Conservation (phyloP, 2,113 vertebrate genomes). For the Tenrec ecaudatus region DNA sequence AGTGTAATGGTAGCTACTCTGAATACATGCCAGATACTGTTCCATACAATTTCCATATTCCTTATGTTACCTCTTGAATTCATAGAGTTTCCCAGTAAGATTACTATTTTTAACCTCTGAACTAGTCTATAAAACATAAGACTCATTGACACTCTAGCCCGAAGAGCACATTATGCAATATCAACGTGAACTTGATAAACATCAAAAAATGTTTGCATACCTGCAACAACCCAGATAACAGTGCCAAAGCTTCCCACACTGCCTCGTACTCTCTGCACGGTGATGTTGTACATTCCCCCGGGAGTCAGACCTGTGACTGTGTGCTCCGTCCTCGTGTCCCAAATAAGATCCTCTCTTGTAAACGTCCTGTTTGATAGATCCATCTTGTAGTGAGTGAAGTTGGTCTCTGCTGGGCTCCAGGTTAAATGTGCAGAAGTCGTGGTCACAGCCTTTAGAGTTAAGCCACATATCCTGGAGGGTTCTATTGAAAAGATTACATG, state of each 20-base stretch:
- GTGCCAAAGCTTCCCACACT: conserved; percentile 82
- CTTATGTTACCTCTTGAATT: neutral
- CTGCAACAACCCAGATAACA: conserved; percentile 86
- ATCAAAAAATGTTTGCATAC: conserved; percentile 78
- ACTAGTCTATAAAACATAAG: neutral
- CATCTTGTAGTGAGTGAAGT: conserved; percentile 91
- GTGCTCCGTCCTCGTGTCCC: conserved; percentile 79
- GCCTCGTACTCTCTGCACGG: conserved; percentile 86
- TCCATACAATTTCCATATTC: too few species aligned
- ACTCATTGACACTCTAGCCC: conserved; percentile 15
- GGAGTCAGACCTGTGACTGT: conserved; percentile 85
- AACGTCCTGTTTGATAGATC: conserved; percentile 86
- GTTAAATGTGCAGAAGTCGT: conserved; percentile 87
- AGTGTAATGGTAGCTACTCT: too few species aligned
- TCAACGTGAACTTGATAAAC: conserved; percentile 35
- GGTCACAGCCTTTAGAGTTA: conserved; percentile 86
- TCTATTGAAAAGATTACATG: conserved; percentile 79
- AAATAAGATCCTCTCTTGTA: conserved; percentile 81
- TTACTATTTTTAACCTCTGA: neutral
- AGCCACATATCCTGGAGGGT: conserved; percentile 87
- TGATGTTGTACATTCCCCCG: conserved; percentile 90
- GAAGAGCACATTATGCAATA: neutral
- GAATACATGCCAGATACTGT: too few species aligned
- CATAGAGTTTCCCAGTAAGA: conserved; percentile 7
- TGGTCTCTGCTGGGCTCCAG: conserved; percentile 88